Evolutionary conservation across 2,888 invertebrate species (phyloP), one percentile per base, ranked within the genome.

Genomic region (Perithous albicinctus): DNA sequence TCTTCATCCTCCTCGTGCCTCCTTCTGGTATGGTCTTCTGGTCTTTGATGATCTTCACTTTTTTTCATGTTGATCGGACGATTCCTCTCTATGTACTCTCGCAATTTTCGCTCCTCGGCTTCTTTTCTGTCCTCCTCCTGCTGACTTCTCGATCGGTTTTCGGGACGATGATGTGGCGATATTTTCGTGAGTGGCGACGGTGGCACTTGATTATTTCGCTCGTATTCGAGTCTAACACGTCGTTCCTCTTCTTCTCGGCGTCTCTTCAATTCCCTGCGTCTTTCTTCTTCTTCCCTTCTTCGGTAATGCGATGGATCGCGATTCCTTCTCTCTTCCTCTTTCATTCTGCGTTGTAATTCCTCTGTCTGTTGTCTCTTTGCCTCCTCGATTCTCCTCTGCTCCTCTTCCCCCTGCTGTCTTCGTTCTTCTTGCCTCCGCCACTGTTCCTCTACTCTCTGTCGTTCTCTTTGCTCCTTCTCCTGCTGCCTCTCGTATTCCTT

Each of bases 1-100:
- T 73, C 74, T 35, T 56, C 76, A 2, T 15, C 38, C 29, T 66
- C 35, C 29, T 66, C 35, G 23, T 43, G 32, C 56, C 61, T 78
- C 59, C 51, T 76, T 56, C 15, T 43, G 38, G 26, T 61, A 29
- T 35, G 78, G 38, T 67, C 80, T 5, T 66, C 61, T 2, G 78
- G 56, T n/a, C 43, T 48, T 41, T 20, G 56, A n/a, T 20, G 72
- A 63, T 51, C 29, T 7, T 32, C 35, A 12, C n/a, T 20, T 15
- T 48, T 77, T 20, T 67, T 79, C 15, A 56, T 56, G 46, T 84
- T 80, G 59, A 89, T 85, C 7, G 89, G 89, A 70, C 73, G 87
- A 85, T 89, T 89, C 12, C 87, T 83, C 20, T 83, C 79, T 26
- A 89, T 76, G 74, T 89, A 88, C n/a, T 86, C 86, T 8, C 70